Percentiles rank a stretch among this genome's conserved stretches.
phyloP scores from a whole-genome alignment of 2,113 vertebrate species.

The Scomber japonicus region DNA sequence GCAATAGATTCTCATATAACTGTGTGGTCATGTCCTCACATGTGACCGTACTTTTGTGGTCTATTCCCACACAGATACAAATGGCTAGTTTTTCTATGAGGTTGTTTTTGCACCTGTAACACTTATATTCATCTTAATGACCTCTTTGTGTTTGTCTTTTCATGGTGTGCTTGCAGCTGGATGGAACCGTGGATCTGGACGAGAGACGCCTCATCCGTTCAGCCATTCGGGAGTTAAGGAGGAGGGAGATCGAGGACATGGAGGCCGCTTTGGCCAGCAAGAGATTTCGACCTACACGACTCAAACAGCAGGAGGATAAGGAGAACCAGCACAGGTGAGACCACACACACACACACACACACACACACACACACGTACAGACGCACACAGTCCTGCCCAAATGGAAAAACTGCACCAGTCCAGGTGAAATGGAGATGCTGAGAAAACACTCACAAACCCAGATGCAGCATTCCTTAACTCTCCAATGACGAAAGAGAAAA shows the following conservation, averaged over 20 bases:
- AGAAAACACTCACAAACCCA: slow-evolving; percentile 45
- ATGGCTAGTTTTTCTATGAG: slow-evolving; percentile 2
- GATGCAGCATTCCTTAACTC: slow-evolving; percentile 37
- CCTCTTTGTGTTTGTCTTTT: slow-evolving; percentile 23
- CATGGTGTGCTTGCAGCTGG: slow-evolving; percentile 83
- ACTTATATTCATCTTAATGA: not conserved
- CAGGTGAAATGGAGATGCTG: slow-evolving; percentile 50
- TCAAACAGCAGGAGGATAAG: slow-evolving; percentile 90
- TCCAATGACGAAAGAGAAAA: slow-evolving; percentile 23
- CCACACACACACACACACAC: not conserved
- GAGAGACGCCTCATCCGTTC: slow-evolving; percentile 94
- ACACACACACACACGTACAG: slow-evolving; percentile 17
- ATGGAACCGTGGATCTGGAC: slow-evolving; percentile 91
- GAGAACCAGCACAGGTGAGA: slow-evolving; percentile 94
- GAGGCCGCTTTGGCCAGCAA: slow-evolving; percentile 94
- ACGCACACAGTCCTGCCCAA: slow-evolving; percentile 10
- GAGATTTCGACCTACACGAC: slow-evolving; percentile 89
- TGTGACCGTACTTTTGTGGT: not conserved
- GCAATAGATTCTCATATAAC: slow-evolving; percentile 9
- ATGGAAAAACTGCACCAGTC: slow-evolving; percentile 30
- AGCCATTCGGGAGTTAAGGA: slow-evolving; percentile 92
- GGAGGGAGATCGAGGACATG: slow-evolving; percentile 91
- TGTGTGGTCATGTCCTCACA: not conserved
- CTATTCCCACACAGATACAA: slow-evolving; percentile 17
- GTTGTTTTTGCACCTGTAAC: not conserved